Conservation (phyloP, 2,888 invertebrate genomes). For the Meliscaeva auricollis region DNA sequence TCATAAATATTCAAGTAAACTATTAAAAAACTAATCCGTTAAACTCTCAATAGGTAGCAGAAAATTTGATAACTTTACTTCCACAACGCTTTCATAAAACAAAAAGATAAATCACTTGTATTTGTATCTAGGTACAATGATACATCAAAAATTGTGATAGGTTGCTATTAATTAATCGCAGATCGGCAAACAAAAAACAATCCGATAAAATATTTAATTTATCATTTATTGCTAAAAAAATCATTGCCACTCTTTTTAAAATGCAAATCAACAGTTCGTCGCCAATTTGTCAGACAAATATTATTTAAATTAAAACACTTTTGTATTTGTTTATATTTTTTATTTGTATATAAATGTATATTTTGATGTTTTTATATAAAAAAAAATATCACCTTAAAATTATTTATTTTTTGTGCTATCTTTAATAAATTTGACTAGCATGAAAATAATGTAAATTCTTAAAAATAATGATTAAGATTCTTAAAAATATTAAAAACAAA, state of each 20-base stretch:
- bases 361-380: conserved; percentile 23
- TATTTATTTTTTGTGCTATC: neutral
- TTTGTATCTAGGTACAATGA: no score
- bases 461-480: neutral
- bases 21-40: no score
- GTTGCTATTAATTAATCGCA: neutral
- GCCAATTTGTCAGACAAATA: no score
- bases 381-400: neutral
- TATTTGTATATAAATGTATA: no score
- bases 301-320: no score
- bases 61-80: neutral
- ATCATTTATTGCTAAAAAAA: neutral
- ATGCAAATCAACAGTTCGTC: conserved; percentile 8
- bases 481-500: conserved; percentile 7
- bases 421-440: conserved; percentile 13
- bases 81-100: neutral
- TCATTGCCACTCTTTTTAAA: neutral
- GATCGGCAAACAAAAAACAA: neutral
- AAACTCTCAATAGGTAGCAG: neutral
- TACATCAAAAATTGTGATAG: neutral
- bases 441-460: conserved; percentile 16
- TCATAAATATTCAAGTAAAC: no score
- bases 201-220: neutral
- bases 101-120: neutral
- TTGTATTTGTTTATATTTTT: no score